Evolutionary conservation across 2,113 vertebrate species (phyloP).

Genomic region (Seriola aureovittata): DNA sequence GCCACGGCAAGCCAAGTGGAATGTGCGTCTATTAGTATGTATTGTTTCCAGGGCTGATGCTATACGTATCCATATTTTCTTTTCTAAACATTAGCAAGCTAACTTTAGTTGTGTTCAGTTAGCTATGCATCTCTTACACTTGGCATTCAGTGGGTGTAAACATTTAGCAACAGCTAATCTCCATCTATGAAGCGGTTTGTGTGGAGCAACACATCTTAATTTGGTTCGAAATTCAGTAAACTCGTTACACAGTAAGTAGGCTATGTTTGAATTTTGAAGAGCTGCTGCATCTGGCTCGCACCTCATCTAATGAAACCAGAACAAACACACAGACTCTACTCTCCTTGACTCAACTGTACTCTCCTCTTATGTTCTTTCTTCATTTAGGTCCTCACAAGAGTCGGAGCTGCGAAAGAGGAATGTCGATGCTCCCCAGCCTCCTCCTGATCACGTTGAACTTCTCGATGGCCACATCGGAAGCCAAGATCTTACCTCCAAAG

Average conservation of each 20-base stretch:
- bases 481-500: constrained; percentile 61
- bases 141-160: no score
- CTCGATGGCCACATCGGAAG: constrained; percentile 36
- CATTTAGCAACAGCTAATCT: no score
- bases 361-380: neutral
- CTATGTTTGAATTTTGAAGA: no score
- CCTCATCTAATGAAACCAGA: neutral
- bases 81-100: no score
- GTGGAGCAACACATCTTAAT: no score
- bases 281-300: no score
- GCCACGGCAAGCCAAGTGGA: neutral
- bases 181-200: no score
- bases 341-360: neutral
- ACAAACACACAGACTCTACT: neutral
- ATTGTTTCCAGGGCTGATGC: neutral
- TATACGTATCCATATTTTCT: no score
- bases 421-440: constrained; percentile 3
- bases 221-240: no score
- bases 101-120: no score
- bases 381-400: constrained; percentile 65
- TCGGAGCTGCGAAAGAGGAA: constrained; percentile 69
- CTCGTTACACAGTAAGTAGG: no score
- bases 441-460: constrained; percentile 25
- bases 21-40: neutral
- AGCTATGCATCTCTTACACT: no score